Percentiles rank a stretch among this genome's conserved stretches.
phyloP scores from a whole-genome alignment of 2,113 vertebrate species.

The Zeus faber region DNA sequence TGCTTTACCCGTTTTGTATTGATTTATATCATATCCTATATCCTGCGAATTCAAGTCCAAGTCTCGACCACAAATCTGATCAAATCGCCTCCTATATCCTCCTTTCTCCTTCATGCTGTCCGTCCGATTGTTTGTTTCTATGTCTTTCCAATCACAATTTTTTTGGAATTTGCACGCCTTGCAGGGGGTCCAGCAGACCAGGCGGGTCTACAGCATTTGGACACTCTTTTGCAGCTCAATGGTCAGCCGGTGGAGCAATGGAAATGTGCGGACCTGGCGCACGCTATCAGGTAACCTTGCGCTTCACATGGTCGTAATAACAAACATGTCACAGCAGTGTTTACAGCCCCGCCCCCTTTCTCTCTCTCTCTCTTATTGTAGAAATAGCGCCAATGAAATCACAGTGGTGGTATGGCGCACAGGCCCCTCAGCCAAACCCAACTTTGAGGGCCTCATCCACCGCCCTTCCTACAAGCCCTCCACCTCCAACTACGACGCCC shows the following conservation, averaged over 20 bases:
- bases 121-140: background rate
- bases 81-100: too few relatives aligned
- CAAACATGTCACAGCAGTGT: background rate
- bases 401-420: slow-evolving; percentile 89
- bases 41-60: background rate
- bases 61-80: too few relatives aligned
- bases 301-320: background rate
- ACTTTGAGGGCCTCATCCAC: slow-evolving; percentile 80
- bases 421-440: slow-evolving; percentile 80
- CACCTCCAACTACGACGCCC: slow-evolving; percentile 76
- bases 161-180: too few relatives aligned
- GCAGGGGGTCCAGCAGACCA: slow-evolving; percentile 90
- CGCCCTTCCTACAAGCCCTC: slow-evolving; percentile 84
- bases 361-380: slow-evolving; percentile 43
- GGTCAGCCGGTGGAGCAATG: slow-evolving; percentile 91
- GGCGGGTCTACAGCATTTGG: slow-evolving; percentile 89
- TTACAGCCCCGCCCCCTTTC: background rate
- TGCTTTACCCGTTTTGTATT: too few relatives aligned
- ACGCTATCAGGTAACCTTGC: slow-evolving; percentile 83
- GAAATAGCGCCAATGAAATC: slow-evolving; percentile 88
- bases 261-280: slow-evolving; percentile 93
- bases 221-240: slow-evolving; percentile 89
- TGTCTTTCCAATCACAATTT: too few relatives aligned
- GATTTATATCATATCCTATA: too few relatives aligned
- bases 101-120: background rate